Evolutionary conservation across 2,113 vertebrate genomes (phyloP), one percentile per base, ranked within the genome.

Genomic region (Phrynocephalus versicolor): DNA sequence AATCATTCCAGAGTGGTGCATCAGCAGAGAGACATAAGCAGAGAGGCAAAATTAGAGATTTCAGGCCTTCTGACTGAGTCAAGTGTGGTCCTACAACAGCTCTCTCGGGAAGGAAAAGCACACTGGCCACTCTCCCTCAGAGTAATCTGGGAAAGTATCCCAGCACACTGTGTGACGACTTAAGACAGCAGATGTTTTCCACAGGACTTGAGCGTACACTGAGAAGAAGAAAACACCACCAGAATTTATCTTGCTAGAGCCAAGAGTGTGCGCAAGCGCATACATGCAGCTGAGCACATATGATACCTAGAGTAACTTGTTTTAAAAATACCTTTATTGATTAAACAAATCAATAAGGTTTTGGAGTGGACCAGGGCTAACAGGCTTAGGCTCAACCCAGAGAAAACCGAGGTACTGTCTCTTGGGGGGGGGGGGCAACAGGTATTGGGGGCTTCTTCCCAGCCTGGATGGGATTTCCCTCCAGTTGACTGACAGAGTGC

Each of bases 151-250:
- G 55, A 45, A 79, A 85, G 30, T 21, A 35, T 79, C 58, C 21
- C 67, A 62, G 58, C n/a, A 79, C 51, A 65, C 12, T 64, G 19
- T 76, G 21, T 67, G 37, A 78, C 51, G 51, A 6, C 67, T 57
- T 14, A 58, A n/a, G 45, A 71, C 33, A 58, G 23, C 81, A 82
- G 67, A 82, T 58, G 67, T 58, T 82, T 84, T 84, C 73, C 62
- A 57, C 33, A 55, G 75, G 73, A 84, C 69, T 77, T 45, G 41
- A 67, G 45, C 19, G 27, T 6, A n/a, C 25, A 27, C 45, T 71
- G 45, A 19, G 33, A 57, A 7, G 21, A 21, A 21, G 12, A 6
- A 37, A 82, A 83, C 25, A 73, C 19, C 35, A 55, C 57, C 33
- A 69, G 45, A 84, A 84, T 69, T 19, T 18, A 35, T 25, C 45